A percentile compares a stretch with the other conserved stretches of the same genome.
Evolutionary conservation across 2,797 vertebrate genomes (phyloP).

Genomic region (Vultur gryphus): DNA sequence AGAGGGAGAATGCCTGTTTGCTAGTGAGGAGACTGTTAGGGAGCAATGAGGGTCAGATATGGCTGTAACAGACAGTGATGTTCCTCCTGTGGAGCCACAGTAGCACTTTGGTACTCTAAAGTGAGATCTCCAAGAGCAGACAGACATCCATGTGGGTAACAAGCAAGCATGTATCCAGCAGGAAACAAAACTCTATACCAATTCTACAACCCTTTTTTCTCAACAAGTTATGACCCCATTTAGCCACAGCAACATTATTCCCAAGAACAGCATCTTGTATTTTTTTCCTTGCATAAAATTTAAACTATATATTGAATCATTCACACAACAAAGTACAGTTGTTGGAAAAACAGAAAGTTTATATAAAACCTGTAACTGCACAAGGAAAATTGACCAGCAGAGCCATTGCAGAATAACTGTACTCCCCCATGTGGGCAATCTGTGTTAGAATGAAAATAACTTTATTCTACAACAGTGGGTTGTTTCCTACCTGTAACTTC

Average conservation of each 20-base stretch:
- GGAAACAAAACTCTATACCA: neutral
- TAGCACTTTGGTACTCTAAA: neutral
- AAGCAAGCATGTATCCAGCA: neutral
- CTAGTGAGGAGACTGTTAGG: neutral
- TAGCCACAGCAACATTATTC: neutral
- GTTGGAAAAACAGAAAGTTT: neutral
- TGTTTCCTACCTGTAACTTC: neutral
- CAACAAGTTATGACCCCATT: neutral
- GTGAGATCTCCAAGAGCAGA: neutral
- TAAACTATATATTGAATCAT: neutral
- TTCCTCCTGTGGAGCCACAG: neutral
- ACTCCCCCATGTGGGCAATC: neutral
- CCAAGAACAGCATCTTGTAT: neutral
- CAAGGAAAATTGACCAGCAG: neutral
- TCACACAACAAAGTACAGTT: neutral
- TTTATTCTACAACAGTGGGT: neutral
- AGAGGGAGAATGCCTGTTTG: neutral
- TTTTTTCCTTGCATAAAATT: neutral
- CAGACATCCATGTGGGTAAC: neutral
- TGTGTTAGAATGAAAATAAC: neutral
- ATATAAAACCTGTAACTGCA: neutral
- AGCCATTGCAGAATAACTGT: neutral
- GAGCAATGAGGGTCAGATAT: neutral
- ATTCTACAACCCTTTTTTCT: neutral
- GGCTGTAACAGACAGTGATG: neutral